Percentiles rank a stretch among this genome's conserved stretches.
These are phyloP conservation scores for Frieseomelitta varia DNA, from an alignment of 1,140 invertebrate species.

Conservation along the genomic window DNA sequence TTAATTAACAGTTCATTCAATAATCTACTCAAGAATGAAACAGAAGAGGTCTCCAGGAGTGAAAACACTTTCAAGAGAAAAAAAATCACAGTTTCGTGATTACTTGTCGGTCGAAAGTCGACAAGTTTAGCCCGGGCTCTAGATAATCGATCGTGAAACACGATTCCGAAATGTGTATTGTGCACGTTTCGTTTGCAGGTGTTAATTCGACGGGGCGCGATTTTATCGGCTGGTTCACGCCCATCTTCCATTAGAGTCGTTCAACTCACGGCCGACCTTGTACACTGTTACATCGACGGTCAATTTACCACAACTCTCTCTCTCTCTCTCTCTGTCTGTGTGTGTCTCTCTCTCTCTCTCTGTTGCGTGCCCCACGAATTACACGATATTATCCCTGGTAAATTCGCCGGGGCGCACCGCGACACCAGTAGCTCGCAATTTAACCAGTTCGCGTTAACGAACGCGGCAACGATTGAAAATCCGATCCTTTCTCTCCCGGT, in stretches of 20 bases:
- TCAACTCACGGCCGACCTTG: not conserved
- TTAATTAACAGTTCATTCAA: too few species aligned
- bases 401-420: not conserved
- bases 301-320: slow-evolving; percentile 11
- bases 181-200: not conserved
- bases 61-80: too few species aligned
- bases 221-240: too few species aligned
- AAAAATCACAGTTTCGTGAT: too few species aligned
- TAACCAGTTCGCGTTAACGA: not conserved
- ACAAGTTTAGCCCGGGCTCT: not conserved
- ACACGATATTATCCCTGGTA: slow-evolving; percentile 24
- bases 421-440: not conserved
- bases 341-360: not conserved
- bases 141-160: not conserved
- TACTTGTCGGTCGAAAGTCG: too few species aligned
- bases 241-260: not conserved
- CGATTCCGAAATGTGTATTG: not conserved
- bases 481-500: not conserved
- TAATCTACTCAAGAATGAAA: too few species aligned
- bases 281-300: not conserved
- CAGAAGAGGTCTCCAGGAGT: too few species aligned
- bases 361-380: slow-evolving; percentile 21
- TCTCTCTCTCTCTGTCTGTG: too few species aligned
- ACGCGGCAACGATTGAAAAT: not conserved
- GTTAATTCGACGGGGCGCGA: not conserved